phyloP scores from a whole-genome alignment of 1,140 invertebrate genomes.

The Halesus radiatus region DNA sequence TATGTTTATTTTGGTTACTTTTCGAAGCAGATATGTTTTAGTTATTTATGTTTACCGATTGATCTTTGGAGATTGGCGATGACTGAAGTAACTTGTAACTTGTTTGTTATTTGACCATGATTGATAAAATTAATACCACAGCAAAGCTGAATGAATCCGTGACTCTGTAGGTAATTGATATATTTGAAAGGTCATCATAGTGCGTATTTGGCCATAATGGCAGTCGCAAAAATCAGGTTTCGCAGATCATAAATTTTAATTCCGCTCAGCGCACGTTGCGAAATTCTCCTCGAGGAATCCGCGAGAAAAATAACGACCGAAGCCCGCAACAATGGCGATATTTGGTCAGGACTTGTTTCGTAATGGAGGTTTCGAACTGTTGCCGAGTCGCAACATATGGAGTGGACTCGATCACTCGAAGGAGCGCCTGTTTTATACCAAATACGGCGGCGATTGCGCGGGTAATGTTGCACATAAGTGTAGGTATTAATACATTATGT shows the following conservation, averaged over 20 bases:
- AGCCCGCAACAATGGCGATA: conserved; percentile 13
- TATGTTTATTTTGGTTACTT: too few relatives aligned
- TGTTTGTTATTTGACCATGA: too few relatives aligned
- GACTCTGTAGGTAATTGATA: too few relatives aligned
- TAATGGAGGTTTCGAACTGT: not conserved
- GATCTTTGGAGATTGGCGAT: too few relatives aligned
- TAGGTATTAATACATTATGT: too few relatives aligned
- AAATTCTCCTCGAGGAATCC: not conserved
- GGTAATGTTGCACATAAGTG: not conserved
- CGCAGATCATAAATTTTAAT: not conserved
- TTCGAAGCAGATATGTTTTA: too few relatives aligned
- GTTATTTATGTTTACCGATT: too few relatives aligned
- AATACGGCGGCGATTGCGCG: conserved; percentile 3
- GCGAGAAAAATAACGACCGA: conserved; percentile 1
- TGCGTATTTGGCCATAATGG: not conserved
- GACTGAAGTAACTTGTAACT: too few relatives aligned
- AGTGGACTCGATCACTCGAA: not conserved
- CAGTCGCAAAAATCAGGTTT: conserved; percentile 7
- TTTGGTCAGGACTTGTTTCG: conserved; percentile 25
- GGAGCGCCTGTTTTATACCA: not conserved
- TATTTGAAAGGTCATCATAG: too few relatives aligned
- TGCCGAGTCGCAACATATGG: conserved; percentile 2
- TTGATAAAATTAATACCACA: too few relatives aligned
- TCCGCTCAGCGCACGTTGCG: not conserved
- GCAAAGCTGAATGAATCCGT: too few relatives aligned